A percentile compares a stretch with the other conserved stretches of the same genome.
Evolutionary conservation across 2,888 invertebrate species (phyloP).

Genomic region (Galerucella pusilla): DNA sequence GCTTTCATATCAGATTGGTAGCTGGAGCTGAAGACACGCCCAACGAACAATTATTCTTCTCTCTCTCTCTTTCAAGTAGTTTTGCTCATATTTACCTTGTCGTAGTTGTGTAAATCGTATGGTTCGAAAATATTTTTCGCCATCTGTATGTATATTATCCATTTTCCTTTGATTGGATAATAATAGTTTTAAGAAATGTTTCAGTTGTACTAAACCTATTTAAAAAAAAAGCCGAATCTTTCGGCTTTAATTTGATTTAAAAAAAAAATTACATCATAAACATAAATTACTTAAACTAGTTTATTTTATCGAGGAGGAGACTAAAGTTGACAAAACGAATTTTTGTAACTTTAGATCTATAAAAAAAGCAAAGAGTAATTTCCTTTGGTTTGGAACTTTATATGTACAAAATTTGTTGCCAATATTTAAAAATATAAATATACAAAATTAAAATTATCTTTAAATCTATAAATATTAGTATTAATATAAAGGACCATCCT

Average conservation of each 20-base stretch:
- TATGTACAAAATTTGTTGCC: background rate
- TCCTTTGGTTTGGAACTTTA: background rate
- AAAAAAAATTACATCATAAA: background rate
- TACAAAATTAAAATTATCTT: constrained; percentile 2
- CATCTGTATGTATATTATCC: too few relatives aligned
- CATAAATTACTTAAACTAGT: background rate
- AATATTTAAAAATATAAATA: constrained; percentile 1
- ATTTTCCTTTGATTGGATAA: background rate
- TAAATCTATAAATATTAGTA: background rate
- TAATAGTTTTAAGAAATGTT: background rate
- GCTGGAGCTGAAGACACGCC: too few relatives aligned
- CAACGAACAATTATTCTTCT: too few relatives aligned
- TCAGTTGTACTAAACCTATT: background rate
- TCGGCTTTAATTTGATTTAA: background rate
- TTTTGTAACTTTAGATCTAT: background rate
- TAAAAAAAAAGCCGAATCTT: too few relatives aligned
- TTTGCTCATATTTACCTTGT: too few relatives aligned
- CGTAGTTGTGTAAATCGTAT: too few relatives aligned
- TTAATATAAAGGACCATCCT: too few relatives aligned
- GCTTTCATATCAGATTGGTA: too few relatives aligned
- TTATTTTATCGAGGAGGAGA: background rate
- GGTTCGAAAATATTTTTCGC: too few relatives aligned
- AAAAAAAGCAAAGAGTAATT: background rate
- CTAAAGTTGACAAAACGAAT: background rate
- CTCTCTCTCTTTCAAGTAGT: too few relatives aligned